Evolutionary conservation across 1,140 invertebrate species (phyloP), one percentile per base, ranked within the genome.

Genomic region (Ephestia elutella): DNA sequence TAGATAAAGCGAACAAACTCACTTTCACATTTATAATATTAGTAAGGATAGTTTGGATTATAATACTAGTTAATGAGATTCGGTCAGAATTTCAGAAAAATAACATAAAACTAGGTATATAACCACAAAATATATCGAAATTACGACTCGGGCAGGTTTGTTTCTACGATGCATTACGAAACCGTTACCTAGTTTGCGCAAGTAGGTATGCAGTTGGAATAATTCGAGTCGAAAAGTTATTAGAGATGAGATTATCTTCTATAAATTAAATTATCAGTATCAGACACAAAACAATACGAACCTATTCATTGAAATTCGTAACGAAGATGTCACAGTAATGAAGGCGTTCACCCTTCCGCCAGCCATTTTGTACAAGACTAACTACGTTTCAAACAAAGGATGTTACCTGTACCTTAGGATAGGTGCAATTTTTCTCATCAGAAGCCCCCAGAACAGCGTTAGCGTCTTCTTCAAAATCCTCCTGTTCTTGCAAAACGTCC

Each of bases 391-490:
- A 32, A 1, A 32, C 30, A 32, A 44, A 35, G 19, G 51, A 25
- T 2, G 21, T 25, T 56, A 13, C 15, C 1, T 59, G 75, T 90
- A 95, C 94, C 91, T 92, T 89, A 44, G 86, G 80, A 83, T 96
- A 98, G 17, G 96, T 97, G 82, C 97, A 98, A 69, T 95, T 94
- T 71, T 94, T 93, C 58, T 96, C 95, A 86, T 98, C 96, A 8
- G 94, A 95, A 15, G 92, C 96, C 11, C 97, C 97, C 8, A 99
- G 84, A 48, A 99, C 96, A 11, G 96, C 96, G 68, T 94, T 93
- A 0, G 95, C 95, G 80, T 97, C 94, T 68, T 96, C 93, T 75
- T 96, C 95, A 63, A 95, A 89, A 70, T 94, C 92, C 72, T 93
- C 90, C 75, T 96, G 93, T 66, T 94, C 92, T 75, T 95, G 90